phyloP scores from a whole-genome alignment of 2,113 vertebrate genomes.

The Theristicus caerulescens region DNA sequence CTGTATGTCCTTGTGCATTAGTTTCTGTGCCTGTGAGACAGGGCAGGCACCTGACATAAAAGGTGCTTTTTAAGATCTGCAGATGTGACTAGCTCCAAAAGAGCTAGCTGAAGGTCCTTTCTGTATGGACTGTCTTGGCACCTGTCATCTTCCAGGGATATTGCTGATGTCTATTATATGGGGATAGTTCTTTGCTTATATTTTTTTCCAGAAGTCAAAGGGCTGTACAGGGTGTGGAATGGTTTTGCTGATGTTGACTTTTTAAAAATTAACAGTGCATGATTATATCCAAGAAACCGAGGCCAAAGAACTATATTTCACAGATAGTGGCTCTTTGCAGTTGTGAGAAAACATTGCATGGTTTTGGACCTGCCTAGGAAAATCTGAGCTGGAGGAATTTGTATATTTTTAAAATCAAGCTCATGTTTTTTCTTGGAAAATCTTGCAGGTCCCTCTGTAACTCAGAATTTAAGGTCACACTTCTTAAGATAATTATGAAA shows the following conservation, averaged over 20 bases:
- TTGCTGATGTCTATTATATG: background rate
- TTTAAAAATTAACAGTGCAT: background rate
- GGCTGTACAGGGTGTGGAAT: background rate
- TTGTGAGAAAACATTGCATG: background rate
- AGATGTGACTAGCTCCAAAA: background rate
- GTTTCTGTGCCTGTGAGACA: background rate
- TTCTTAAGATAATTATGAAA: background rate
- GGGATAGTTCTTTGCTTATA: background rate
- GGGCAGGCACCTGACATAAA: background rate
- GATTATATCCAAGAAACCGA: background rate
- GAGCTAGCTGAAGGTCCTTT: background rate
- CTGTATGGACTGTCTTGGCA: background rate
- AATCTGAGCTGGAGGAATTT: background rate
- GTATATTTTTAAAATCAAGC: background rate
- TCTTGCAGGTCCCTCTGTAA: background rate
- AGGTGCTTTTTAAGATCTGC: background rate
- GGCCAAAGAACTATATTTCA: background rate
- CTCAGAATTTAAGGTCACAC: background rate
- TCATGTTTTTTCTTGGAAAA: background rate
- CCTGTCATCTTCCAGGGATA: background rate
- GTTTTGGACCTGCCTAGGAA: background rate
- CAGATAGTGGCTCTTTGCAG: background rate
- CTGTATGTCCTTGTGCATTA: rapidly evolving
- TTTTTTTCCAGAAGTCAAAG: background rate
- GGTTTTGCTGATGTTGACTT: background rate